These are phyloP conservation scores for Campylomormyrus tamandua DNA, from an alignment of 2,113 vertebrate species.

Conservation along the genomic window DNA sequence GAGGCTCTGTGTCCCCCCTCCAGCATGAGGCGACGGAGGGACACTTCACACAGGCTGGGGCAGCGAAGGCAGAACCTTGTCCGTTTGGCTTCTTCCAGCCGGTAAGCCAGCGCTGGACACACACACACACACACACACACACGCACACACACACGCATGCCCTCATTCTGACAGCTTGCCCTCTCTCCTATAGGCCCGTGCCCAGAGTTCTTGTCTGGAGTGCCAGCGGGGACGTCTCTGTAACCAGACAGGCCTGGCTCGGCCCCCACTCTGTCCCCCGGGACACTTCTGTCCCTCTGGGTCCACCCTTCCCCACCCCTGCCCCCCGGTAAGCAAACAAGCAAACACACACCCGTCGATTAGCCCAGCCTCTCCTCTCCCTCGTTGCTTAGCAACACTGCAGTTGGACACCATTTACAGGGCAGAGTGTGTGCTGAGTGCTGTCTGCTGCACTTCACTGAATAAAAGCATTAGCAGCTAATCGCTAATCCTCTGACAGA, in stretches of 20 bases:
- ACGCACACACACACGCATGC: not conserved
- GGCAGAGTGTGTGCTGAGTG: not conserved
- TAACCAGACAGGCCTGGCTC: constrained; percentile 61
- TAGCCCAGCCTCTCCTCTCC: not conserved
- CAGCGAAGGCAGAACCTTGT: constrained; percentile 62
- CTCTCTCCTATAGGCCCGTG: constrained; percentile 50
- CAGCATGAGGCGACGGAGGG: constrained; percentile 67
- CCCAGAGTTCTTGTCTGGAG: constrained; percentile 56
- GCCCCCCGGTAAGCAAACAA: constrained; percentile 65
- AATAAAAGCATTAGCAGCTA: not conserved
- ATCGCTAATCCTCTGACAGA: not conserved
- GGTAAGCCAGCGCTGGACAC: constrained; percentile 47
- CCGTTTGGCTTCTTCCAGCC: constrained; percentile 72
- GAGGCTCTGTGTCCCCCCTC: constrained; percentile 59
- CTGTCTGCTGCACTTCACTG: not conserved
- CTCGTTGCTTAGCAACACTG: not conserved
- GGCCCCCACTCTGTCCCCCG: constrained; percentile 59
- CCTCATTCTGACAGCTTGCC: not conserved
- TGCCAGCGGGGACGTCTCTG: constrained; percentile 73
- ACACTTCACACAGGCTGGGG: constrained; percentile 61
- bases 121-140: too few relatives aligned
- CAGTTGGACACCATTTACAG: not conserved
- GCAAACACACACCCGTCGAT: constrained; percentile 25
- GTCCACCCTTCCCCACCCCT: constrained; percentile 55
- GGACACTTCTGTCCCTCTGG: constrained; percentile 72